phyloP scores from a whole-genome alignment of 2,888 invertebrate species.

The Seladonia tumulorum region DNA sequence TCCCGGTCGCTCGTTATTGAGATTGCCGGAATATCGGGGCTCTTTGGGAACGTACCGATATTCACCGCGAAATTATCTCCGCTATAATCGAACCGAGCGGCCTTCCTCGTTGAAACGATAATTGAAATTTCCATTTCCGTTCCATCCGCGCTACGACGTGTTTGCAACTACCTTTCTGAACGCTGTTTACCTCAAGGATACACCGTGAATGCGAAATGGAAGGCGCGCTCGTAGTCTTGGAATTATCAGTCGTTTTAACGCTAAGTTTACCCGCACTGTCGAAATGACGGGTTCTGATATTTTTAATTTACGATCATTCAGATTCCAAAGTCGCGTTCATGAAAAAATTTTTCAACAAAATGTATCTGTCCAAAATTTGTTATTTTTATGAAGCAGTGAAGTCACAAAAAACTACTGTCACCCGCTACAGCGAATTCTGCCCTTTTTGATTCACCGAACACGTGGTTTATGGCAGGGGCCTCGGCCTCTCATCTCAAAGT shows the following conservation, averaged over 20 bases:
- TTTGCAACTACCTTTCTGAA: background rate
- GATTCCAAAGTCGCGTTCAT: too few species aligned
- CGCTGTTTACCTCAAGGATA: background rate
- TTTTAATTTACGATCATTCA: too few species aligned
- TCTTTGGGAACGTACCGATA: background rate
- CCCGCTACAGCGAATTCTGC: too few species aligned
- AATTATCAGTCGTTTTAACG: background rate
- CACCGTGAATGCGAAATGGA: background rate
- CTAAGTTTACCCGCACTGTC: too few species aligned
- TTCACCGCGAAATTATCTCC: slow-evolving; percentile 9
- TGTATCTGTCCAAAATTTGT: too few species aligned
- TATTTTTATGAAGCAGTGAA: too few species aligned
- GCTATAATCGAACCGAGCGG: background rate
- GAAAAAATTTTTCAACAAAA: too few species aligned
- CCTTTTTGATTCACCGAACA: too few species aligned
- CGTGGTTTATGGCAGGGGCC: too few species aligned
- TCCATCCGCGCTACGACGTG: background rate
- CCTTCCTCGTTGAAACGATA: slow-evolving; percentile 17
- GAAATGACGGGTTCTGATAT: too few species aligned
- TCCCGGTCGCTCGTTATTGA: background rate
- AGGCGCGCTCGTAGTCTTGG: background rate
- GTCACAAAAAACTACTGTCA: too few species aligned
- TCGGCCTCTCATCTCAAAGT: too few species aligned
- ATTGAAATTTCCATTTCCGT: background rate
- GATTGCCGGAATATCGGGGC: slow-evolving; percentile 20